Evolutionary conservation across 2,888 invertebrate species (phyloP).

Genomic region (Leptinotarsa tumamoca): DNA sequence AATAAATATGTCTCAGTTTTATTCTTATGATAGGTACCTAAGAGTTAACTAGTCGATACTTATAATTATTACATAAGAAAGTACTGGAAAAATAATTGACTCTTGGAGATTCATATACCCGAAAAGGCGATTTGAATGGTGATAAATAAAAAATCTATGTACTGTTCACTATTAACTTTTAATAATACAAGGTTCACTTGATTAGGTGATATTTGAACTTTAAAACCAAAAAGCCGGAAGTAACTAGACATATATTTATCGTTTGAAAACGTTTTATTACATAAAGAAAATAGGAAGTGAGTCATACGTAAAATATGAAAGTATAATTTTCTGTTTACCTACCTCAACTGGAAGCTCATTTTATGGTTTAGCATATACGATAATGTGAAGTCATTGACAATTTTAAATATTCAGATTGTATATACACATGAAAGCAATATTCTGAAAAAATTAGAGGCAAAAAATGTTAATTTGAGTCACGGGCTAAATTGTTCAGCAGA

Average conservation of each 20-base stretch:
- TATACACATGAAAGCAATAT: neutral
- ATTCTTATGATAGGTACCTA: too few species aligned
- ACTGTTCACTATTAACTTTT: slow-evolving; percentile 2
- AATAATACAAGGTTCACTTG: neutral
- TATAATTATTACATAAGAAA: too few species aligned
- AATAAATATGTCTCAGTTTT: too few species aligned
- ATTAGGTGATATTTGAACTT: neutral
- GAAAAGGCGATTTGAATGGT: too few species aligned
- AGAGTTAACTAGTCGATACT: too few species aligned
- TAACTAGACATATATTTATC: slow-evolving; percentile 11
- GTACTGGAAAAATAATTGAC: too few species aligned
- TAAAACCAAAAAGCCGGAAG: too few species aligned
- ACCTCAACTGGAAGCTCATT: neutral
- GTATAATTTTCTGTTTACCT: slow-evolving; percentile 22
- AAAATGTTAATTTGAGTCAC: too few species aligned
- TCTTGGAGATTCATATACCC: too few species aligned
- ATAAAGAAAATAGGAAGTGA: slow-evolving; percentile 19
- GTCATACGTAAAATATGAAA: neutral
- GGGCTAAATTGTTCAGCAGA: too few species aligned
- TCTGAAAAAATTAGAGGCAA: too few species aligned
- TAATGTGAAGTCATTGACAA: neutral
- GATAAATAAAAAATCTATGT: too few species aligned
- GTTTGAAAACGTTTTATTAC: slow-evolving; percentile 15
- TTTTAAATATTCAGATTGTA: neutral
- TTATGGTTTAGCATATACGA: slow-evolving; percentile 4